These are phyloP conservation scores for Rynchops niger DNA, from an alignment of 2,113 vertebrate species.

Conservation along the genomic window DNA sequence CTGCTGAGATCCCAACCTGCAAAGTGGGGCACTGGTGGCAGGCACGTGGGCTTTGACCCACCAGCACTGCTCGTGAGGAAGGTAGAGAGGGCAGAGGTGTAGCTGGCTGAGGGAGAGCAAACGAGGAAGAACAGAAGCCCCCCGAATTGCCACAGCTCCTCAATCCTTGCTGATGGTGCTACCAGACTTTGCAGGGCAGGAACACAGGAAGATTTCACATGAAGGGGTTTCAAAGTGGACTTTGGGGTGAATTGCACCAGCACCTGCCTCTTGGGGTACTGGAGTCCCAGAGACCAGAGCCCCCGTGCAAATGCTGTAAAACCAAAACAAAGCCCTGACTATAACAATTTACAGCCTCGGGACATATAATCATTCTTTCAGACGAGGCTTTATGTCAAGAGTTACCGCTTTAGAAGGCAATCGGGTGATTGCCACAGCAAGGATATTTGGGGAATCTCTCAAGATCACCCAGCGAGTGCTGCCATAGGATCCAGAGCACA, in stretches of 20 bases:
- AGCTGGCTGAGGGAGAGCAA: not conserved
- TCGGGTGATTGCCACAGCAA: not conserved
- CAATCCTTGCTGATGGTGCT: not conserved
- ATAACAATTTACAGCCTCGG: not conserved
- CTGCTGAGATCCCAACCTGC: not conserved
- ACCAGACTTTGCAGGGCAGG: not conserved
- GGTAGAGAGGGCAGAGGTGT: not conserved
- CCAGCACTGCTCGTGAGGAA: not conserved
- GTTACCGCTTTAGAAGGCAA: not conserved
- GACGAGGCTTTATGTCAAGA: not conserved
- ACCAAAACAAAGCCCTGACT: not conserved
- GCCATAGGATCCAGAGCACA: not conserved
- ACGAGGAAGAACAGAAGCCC: not conserved
- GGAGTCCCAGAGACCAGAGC: not conserved
- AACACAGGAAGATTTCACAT: not conserved
- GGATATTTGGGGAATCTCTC: not conserved
- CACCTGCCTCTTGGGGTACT: not conserved
- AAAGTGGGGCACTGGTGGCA: too few species aligned
- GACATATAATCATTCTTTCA: not conserved
- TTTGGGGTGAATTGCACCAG: not conserved
- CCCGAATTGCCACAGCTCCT: not conserved
- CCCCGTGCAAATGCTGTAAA: not conserved
- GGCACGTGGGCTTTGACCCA: not conserved
- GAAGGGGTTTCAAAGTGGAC: not conserved
- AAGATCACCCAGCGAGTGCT: not conserved